phyloP scores from a whole-genome alignment of 2,888 invertebrate genomes.

The Erynnis tages region DNA sequence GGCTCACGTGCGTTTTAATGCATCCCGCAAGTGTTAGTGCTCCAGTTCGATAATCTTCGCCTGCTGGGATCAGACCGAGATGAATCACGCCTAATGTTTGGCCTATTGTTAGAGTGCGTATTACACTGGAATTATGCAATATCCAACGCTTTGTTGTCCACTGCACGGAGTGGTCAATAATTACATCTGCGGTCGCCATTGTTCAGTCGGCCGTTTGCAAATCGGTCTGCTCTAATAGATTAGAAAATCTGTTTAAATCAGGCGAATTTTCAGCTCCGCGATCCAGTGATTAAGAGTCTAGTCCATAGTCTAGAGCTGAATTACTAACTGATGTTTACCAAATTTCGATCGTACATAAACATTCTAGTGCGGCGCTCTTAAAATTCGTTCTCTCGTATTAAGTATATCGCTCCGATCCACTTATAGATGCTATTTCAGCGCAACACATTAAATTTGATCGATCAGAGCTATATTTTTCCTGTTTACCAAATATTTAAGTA shows the following conservation, averaged over 20 bases:
- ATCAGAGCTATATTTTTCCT: constrained; percentile 80
- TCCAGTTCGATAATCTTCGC: constrained; percentile 79
- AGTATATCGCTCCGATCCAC: constrained; percentile 64
- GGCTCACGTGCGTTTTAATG: constrained; percentile 80
- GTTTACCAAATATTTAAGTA: constrained; percentile 82
- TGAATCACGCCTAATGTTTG: constrained; percentile 71
- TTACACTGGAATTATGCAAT: constrained; percentile 72
- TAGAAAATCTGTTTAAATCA: constrained; percentile 8
- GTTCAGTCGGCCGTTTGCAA: constrained; percentile 11
- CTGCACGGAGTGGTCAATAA: constrained; percentile 30
- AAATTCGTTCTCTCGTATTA: constrained; percentile 32
- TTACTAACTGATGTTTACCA: constrained; percentile 16
- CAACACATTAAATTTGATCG: constrained; percentile 77
- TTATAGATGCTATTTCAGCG: constrained; percentile 70
- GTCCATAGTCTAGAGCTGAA: neutral
- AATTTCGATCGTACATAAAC: constrained; percentile 21
- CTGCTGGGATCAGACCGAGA: constrained; percentile 69
- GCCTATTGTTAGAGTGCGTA: constrained; percentile 75
- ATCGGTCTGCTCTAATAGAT: constrained; percentile 18
- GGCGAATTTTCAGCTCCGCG: neutral
- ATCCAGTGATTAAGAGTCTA: neutral
- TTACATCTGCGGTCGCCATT: constrained; percentile 29
- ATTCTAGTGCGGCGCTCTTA: constrained; percentile 29
- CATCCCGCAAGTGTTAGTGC: constrained; percentile 72
- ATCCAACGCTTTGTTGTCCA: constrained; percentile 53